These are phyloP conservation scores for Cephus pygmeus DNA, from an alignment of 2,888 invertebrate species.

Conservation along the genomic window DNA sequence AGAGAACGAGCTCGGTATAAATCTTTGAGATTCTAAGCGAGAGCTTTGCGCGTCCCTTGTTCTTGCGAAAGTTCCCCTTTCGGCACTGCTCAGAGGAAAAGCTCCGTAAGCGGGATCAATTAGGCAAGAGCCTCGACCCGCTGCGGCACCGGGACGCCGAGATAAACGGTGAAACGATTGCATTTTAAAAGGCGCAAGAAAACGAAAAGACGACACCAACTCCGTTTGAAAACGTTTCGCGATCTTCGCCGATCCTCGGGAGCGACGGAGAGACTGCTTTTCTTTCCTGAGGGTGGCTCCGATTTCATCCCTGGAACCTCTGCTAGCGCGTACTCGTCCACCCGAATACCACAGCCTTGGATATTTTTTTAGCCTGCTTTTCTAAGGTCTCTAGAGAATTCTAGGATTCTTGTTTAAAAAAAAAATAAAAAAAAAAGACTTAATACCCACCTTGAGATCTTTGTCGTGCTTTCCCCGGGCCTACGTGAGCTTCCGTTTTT, in stretches of 20 bases:
- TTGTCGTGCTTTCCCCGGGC: neutral
- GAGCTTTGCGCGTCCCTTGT: neutral
- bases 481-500: neutral
- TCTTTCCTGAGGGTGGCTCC: neutral
- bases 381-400: neutral
- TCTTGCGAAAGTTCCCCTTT: neutral
- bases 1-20: neutral
- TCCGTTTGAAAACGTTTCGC: too few relatives aligned
- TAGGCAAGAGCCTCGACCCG: slow-evolving; percentile 1
- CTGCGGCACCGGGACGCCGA: neutral
- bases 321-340: neutral
- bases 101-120: slow-evolving; percentile 8
- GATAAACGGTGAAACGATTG: slow-evolving; percentile 7
- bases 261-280: neutral
- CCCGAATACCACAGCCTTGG: neutral
- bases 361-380: neutral
- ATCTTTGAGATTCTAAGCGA: neutral
- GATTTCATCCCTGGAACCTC: neutral
- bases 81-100: neutral
- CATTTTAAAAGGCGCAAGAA: neutral
- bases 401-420: neutral
- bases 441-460: neutral
- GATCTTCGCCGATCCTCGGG: neutral
- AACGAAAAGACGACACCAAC: neutral
- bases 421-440: too few relatives aligned